Base-by-base conservation (phyloP, 2,113 vertebrate species). In the Otolemur garnettii region DNA sequence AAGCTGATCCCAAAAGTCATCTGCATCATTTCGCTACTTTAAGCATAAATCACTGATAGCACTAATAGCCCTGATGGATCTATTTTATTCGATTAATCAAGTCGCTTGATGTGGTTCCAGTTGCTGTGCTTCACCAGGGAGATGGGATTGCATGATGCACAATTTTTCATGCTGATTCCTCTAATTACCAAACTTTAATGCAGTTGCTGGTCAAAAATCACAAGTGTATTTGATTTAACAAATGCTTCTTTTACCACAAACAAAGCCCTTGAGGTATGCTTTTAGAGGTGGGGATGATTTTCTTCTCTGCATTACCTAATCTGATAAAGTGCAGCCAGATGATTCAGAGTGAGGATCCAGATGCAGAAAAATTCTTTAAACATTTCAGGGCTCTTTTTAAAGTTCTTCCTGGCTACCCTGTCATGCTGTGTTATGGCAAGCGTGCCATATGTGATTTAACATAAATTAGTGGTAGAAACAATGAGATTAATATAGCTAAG, bases 281-380 rank as follows among this genome's bases (percentile, higher is more conserved):
- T 50, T 97, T 19, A 59, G 97, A 97, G 96, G 93, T 90, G 89
- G 96, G 80, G 96, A 95, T 26, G 88, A 22, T 87, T 97, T 79
- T 93, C 71, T 86, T 93, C 92, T 42, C 5, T 0, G 87, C 94
- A 93, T 98, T 89, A 97, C 96, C 93, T 97, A 97, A 97, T 96
- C 91, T 96, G 97, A 97, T 96, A 97, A 96, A 97, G 91, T 69
- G 6, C 94, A 89, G 97, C 96, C 97, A 97, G 96, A 97, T 97
- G 96, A 97, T 92, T 91, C 89, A 24, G 60, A 85, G 64, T 42
- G 86, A 91, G 95, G 80, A 64, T 50, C 79, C 86, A 97, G 94
- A 97, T 93, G 93, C 89, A 93, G 74, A 87, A 92, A 86, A 89
- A 55, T n/a, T 30, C 78, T 95, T 95, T 89, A 2, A 87, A 90